Evolutionary conservation across 2,113 vertebrate genomes (phyloP), one percentile per base, ranked within the genome.

Genomic region (Orientallactaga bullata): DNA sequence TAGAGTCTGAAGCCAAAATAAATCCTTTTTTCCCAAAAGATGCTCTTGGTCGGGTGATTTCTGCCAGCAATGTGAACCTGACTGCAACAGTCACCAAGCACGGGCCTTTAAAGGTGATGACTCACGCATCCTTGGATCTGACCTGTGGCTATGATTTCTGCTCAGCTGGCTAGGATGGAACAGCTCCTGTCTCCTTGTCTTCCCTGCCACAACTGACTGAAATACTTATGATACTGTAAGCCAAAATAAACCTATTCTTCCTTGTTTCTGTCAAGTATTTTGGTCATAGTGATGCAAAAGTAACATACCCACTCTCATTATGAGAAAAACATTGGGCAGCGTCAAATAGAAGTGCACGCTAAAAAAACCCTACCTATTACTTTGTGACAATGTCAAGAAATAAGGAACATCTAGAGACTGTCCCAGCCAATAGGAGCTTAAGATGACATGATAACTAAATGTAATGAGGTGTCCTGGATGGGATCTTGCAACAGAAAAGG

Each of bases 401-500:
- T 42, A 88, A 89, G 39, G 55, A 28, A 80, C 85, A 15, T 76
- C 66, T 47, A 85, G 73, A 82, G 77, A 72, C 63, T 58, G 39
- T 72, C 65, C 77, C 7, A 84, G 58, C 82, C 81, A 81, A 80
- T 47, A 80, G n/a, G 63, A 61, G 39, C 55, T 78, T 65, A 82
- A 83, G 39, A 51, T 88, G 78, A 91, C n/a, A 68, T 10, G 28
- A 58, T 63, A 24, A 84, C 16, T 81, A 61, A 69, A 77, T 10
- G 10, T 74, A 74, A 66, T 55, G 15, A 63, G 21, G 20, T 18
- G 28, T 74, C 74, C 26, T 23, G 81, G 26, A 13, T 77, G 37
- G 77, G 17, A n/a, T 81, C 65, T 47, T 78, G 55, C 26, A 88
- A 30, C 47, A 85, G 55, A 65, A 72, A 95, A 82, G 26, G 35